phyloP scores from a whole-genome alignment of 2,113 vertebrate genomes.

The Passer montanus region DNA sequence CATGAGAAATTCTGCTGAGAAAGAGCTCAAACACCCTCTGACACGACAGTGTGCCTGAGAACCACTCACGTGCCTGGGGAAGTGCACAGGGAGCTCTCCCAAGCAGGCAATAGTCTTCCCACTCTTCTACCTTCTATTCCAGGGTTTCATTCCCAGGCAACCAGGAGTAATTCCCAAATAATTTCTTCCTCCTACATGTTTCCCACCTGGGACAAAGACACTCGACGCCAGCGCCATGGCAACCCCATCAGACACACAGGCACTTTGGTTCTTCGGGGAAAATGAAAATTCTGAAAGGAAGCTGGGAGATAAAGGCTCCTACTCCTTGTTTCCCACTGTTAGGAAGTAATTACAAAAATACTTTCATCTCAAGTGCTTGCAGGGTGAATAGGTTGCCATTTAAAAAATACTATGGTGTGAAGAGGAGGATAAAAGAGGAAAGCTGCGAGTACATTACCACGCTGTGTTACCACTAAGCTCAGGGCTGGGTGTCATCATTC shows the following conservation, averaged over 20 bases:
- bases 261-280: slow-evolving; percentile 66
- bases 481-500: not conserved
- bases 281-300: slow-evolving; percentile 78
- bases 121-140: slow-evolving; percentile 65
- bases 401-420: not conserved
- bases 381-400: slow-evolving; percentile 58
- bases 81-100: slow-evolving; percentile 28
- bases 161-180: slow-evolving; percentile 77
- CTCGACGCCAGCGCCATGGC: slow-evolving; percentile 72
- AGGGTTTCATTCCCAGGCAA: slow-evolving; percentile 80
- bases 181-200: slow-evolving; percentile 76
- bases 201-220: slow-evolving; percentile 86
- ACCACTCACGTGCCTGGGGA: not conserved
- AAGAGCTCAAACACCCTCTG: not conserved
- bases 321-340: slow-evolving; percentile 71
- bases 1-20: slow-evolving; percentile 61
- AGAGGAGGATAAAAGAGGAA: slow-evolving; percentile 24
- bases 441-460: not conserved
- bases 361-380: slow-evolving; percentile 60
- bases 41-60: not conserved
- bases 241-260: slow-evolving; percentile 74
- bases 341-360: slow-evolving; percentile 78
- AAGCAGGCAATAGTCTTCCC: slow-evolving; percentile 56
- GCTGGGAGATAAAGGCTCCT: slow-evolving; percentile 71
- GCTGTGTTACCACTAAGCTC: not conserved